Percentiles rank a stretch among this genome's conserved stretches.
Evolutionary conservation across 2,797 vertebrate genomes (phyloP).

Genomic region (Chiroxiphia lanceolata): DNA sequence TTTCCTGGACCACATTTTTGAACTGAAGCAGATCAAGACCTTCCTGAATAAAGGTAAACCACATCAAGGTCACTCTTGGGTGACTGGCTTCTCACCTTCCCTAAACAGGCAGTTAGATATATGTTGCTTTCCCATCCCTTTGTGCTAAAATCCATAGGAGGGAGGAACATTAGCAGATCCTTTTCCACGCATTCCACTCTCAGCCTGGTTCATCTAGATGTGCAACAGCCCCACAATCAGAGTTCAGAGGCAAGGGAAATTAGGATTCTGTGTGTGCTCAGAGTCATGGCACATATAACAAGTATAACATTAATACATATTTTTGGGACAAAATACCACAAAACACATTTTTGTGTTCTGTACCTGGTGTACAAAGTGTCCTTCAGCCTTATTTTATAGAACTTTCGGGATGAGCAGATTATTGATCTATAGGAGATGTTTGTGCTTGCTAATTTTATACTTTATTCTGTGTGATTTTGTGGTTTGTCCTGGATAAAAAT

Average conservation of each 20-base stretch:
- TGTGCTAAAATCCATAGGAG: neutral
- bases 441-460: slow-evolving; percentile 1
- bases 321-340: neutral
- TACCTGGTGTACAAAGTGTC: neutral
- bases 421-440: neutral
- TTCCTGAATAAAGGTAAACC: neutral
- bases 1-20: neutral
- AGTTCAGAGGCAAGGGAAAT: neutral
- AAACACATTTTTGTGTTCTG: neutral
- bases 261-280: rapidly evolving
- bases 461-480: neutral
- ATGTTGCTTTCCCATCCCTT: neutral
- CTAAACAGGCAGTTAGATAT: neutral
- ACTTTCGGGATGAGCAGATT: neutral
- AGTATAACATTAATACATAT: neutral
- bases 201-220: neutral
- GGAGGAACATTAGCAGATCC: neutral
- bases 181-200: neutral
- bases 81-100: neutral
- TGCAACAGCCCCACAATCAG: neutral
- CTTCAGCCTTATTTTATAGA: neutral
- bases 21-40: neutral
- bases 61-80: neutral
- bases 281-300: neutral
- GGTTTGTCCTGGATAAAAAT: neutral